These are phyloP conservation scores for Ovis canadensis DNA, from an alignment of 2,113 vertebrate species.

Conservation along the genomic window DNA sequence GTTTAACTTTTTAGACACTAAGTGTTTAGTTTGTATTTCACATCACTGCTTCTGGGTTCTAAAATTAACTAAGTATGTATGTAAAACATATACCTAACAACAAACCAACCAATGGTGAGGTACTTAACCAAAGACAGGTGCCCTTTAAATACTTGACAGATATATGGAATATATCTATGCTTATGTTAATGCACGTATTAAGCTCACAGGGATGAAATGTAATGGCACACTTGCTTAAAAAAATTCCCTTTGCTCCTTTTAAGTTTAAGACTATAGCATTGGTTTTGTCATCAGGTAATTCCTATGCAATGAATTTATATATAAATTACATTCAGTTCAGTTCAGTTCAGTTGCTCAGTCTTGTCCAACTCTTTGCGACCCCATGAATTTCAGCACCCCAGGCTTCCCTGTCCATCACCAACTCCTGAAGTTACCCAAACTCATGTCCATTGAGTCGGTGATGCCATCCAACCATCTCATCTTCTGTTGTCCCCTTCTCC, in stretches of 20 bases:
- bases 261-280: background rate
- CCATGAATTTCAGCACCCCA: background rate
- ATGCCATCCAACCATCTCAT: background rate
- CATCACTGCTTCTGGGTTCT: background rate
- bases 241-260: background rate
- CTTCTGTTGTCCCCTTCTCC: background rate
- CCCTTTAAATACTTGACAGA: background rate
- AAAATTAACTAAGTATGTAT: background rate
- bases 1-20: background rate
- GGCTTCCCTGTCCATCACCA: background rate
- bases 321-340: background rate
- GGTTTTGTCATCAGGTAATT: background rate
- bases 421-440: background rate
- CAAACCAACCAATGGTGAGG: background rate
- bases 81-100: background rate
- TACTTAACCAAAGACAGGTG: background rate
- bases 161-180: background rate
- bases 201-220: background rate
- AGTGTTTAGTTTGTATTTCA: background rate
- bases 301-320: background rate
- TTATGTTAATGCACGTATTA: background rate
- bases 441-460: background rate
- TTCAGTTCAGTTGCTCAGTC: background rate
- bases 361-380: rapidly evolving
- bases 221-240: background rate